Percentiles rank a stretch among this genome's conserved stretches.
phyloP scores from a whole-genome alignment of 2,888 invertebrate species.

The Dioctria linearis region DNA sequence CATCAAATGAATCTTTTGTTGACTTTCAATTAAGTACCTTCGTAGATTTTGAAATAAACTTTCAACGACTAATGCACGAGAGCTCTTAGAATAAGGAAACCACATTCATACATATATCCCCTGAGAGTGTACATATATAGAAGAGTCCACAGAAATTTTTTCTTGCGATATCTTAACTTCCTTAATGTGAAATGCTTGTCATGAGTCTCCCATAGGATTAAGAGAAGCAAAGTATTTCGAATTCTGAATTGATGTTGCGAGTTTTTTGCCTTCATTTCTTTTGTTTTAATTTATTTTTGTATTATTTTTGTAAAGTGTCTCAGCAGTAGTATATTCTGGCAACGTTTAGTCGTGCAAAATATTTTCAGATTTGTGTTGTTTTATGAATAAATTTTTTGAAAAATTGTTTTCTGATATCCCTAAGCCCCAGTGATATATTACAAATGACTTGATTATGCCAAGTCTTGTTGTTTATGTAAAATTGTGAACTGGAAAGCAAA shows the following conservation, averaged over 20 bases:
- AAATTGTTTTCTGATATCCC: conserved; percentile 41
- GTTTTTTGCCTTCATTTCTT: background rate
- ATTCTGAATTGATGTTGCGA: conserved; percentile 34
- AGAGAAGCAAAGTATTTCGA: conserved; percentile 23
- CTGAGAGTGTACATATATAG: no score
- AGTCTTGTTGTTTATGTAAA: conserved; percentile 43
- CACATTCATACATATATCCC: background rate
- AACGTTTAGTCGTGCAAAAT: conserved; percentile 32
- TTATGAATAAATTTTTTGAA: conserved; percentile 33
- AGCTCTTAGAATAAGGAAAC: background rate
- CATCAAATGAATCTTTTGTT: conserved; percentile 30
- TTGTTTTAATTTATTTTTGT: background rate
- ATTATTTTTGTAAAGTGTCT: background rate
- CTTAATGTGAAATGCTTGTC: conserved; percentile 49
- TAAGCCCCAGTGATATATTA: conserved; percentile 41
- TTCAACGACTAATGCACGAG: background rate
- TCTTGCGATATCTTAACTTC: conserved; percentile 35
- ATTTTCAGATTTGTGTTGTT: conserved; percentile 35
- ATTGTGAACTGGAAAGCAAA: conserved; percentile 5
- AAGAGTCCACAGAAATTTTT: conserved; percentile 9
- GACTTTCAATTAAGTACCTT: conserved; percentile 40
- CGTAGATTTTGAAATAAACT: conserved; percentile 17
- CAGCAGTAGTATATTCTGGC: background rate
- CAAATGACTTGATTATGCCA: conserved; percentile 43
- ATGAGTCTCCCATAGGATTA: conserved; percentile 41